Conservation (phyloP, 2,888 invertebrate species). For the Leptura quadrifasciata region DNA sequence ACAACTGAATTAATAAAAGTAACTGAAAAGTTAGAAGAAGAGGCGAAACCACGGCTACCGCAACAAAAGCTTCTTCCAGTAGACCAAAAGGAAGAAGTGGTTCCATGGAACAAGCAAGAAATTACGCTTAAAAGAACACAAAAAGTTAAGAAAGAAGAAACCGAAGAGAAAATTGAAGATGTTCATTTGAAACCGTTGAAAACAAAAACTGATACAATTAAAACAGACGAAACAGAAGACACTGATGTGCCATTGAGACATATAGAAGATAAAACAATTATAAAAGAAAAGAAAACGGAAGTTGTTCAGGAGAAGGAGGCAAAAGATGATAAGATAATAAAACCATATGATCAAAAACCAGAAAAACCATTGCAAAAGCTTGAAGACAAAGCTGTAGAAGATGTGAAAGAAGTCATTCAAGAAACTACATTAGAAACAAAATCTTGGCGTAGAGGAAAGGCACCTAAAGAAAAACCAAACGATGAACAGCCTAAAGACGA, state of each 20-base stretch:
- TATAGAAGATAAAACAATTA: slow-evolving; percentile 5
- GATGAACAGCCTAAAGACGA: not conserved
- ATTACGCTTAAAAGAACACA: slow-evolving; percentile 74
- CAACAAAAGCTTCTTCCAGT: slow-evolving; percentile 17
- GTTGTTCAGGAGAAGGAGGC: slow-evolving; percentile 77
- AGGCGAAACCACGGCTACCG: slow-evolving; percentile 26
- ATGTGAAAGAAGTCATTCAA: slow-evolving; percentile 54
- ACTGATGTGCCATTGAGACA: slow-evolving; percentile 56
- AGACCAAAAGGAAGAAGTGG: slow-evolving; percentile 71
- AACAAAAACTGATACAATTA: slow-evolving; percentile 66
- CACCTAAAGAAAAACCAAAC: slow-evolving; percentile 54
- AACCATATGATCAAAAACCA: slow-evolving; percentile 25
- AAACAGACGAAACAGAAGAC: slow-evolving; percentile 67
- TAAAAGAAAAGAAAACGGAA: slow-evolving; percentile 62
- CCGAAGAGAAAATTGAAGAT: slow-evolving; percentile 55
- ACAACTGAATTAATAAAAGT: slow-evolving; percentile 19
- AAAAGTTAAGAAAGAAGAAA: slow-evolving; percentile 70
- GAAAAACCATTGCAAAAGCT: slow-evolving; percentile 46
- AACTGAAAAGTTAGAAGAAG: slow-evolving; percentile 31
- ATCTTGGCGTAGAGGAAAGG: slow-evolving; percentile 57
- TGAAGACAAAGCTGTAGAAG: slow-evolving; percentile 44
- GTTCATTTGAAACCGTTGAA: slow-evolving; percentile 57
- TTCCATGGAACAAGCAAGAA: slow-evolving; percentile 80
- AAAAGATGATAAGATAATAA: not conserved
- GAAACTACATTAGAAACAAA: slow-evolving; percentile 56